A percentile compares a stretch with the other conserved stretches of the same genome.
Conservation (phyloP, 2,797 vertebrate species). For the Gymnocypris eckloni region DNA sequence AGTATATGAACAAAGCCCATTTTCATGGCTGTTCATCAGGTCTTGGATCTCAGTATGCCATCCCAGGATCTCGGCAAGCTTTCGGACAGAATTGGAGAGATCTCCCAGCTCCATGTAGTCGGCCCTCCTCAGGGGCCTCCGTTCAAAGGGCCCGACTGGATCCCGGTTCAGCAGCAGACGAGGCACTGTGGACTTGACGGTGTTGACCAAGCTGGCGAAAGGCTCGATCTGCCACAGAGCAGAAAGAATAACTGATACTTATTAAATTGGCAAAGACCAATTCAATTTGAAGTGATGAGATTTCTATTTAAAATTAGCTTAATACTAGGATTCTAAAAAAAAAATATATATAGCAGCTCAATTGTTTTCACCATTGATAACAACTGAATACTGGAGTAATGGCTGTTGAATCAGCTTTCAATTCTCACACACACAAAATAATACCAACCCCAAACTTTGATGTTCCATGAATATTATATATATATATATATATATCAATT, state of each 20-base stretch:
- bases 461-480: too few relatives aligned
- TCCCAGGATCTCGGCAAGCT: constrained; percentile 75
- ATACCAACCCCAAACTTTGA: too few relatives aligned
- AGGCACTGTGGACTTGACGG: constrained; percentile 76
- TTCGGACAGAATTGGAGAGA: constrained; percentile 72
- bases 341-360: too few relatives aligned
- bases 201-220: constrained; percentile 82
- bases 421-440: too few relatives aligned
- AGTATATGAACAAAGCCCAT: constrained; percentile 59
- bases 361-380: neutral
- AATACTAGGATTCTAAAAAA: neutral
- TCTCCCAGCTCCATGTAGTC: constrained; percentile 81
- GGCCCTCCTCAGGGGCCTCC: constrained; percentile 69
- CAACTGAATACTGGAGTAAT: neutral
- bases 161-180: constrained; percentile 81
- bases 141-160: constrained; percentile 79
- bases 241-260: neutral
- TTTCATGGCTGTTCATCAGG: constrained; percentile 75
- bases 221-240: constrained; percentile 77
- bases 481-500: too few relatives aligned
- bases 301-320: neutral
- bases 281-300: neutral
- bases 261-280: neutral
- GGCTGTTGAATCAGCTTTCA: neutral
- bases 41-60: constrained; percentile 78